These are phyloP conservation scores for Meandrusa payeni DNA, from an alignment of 2,888 invertebrate species.

Conservation along the genomic window DNA sequence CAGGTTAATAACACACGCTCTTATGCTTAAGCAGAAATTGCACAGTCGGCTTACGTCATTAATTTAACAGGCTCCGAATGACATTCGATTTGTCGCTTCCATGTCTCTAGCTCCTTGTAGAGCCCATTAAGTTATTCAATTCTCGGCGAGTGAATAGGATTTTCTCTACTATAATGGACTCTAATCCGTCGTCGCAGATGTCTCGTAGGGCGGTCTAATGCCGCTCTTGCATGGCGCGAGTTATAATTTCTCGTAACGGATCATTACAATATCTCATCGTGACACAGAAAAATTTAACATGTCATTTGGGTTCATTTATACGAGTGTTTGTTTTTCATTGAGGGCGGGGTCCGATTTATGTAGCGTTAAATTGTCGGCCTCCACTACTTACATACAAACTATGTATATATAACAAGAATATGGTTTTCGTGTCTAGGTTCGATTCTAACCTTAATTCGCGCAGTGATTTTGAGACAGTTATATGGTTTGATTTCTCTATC, in stretches of 20 bases:
- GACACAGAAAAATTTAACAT: constrained; percentile 78
- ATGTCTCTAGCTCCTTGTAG: constrained; percentile 40
- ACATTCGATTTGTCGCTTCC: constrained; percentile 38
- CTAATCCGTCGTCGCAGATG: constrained; percentile 67
- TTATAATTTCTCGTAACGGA: constrained; percentile 74
- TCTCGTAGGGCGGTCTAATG: constrained; percentile 66
- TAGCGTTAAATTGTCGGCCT: constrained; percentile 48
- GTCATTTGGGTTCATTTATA: constrained; percentile 75
- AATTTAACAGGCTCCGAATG: neutral
- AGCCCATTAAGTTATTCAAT: constrained; percentile 75
- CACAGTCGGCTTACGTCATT: constrained; percentile 17
- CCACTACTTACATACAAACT: neutral
- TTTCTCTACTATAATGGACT: constrained; percentile 65
- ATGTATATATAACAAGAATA: no score
- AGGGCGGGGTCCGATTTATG: constrained; percentile 66
- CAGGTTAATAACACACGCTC: no score
- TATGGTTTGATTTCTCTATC: no score
- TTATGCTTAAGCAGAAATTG: constrained; percentile 22
- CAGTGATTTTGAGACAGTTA: no score
- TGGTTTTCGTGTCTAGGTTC: no score
- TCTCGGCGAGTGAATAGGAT: constrained; percentile 63
- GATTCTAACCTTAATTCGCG: no score
- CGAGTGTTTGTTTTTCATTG: constrained; percentile 74
- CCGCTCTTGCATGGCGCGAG: constrained; percentile 67
- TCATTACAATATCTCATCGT: constrained; percentile 78